Evolutionary conservation across 2,888 invertebrate species (phyloP).

Genomic region (Dicyrtoma fusca): DNA sequence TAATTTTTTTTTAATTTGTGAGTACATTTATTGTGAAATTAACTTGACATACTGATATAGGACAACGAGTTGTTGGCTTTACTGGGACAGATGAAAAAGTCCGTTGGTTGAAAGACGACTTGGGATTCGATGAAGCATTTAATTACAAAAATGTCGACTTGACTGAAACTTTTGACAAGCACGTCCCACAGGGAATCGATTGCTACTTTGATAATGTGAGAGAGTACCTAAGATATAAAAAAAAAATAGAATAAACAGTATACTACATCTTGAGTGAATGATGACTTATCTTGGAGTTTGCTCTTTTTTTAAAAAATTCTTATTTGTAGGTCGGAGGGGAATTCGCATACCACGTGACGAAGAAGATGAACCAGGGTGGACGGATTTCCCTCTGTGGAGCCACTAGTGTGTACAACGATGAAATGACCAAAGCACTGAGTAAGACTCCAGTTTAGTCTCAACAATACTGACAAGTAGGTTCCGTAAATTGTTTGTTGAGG

Average conservation of each 20-base stretch:
- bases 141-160: constrained; percentile 71
- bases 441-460: too few relatives aligned
- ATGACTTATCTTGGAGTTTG: too few relatives aligned
- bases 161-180: constrained; percentile 64
- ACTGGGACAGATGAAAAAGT: constrained; percentile 74
- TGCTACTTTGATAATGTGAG: constrained; percentile 77
- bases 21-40: too few relatives aligned
- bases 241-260: constrained; percentile 59
- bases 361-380: constrained; percentile 68
- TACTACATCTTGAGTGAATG: too few relatives aligned
- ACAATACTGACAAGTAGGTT: too few relatives aligned
- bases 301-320: too few relatives aligned
- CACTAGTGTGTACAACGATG: constrained; percentile 68
- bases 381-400: constrained; percentile 70
- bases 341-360: constrained; percentile 65
- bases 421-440: background rate
- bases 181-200: constrained; percentile 71
- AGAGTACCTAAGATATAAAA: background rate
- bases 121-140: constrained; percentile 71
- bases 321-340: constrained; percentile 69
- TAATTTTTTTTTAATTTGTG: too few relatives aligned
- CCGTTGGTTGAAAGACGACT: constrained; percentile 66
- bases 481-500: too few relatives aligned
- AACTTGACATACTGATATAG: too few relatives aligned
- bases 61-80: constrained; percentile 71